These are phyloP conservation scores for Seriola rivoliana DNA, from an alignment of 2,113 vertebrate species.

Conservation along the genomic window DNA sequence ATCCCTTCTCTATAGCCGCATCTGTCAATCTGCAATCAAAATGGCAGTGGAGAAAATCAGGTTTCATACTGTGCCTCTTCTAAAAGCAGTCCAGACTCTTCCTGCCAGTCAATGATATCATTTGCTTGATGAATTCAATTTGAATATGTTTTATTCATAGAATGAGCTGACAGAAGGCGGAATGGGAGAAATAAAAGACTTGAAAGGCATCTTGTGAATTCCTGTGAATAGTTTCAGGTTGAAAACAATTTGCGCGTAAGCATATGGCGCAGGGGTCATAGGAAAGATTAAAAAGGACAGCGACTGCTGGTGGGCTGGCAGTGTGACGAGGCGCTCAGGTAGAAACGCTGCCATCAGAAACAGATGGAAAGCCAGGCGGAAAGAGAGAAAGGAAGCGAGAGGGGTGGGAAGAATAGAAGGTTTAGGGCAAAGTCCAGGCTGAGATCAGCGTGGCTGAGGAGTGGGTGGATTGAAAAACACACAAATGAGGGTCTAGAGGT, in stretches of 20 bases:
- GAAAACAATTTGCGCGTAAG: background rate
- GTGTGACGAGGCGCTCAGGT: conserved; percentile 30
- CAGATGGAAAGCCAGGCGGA: conserved; percentile 35
- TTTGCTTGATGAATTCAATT: conserved; percentile 60
- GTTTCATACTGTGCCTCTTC: conserved; percentile 43
- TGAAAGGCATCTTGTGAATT: conserved; percentile 38
- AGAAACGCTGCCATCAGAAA: conserved; percentile 31
- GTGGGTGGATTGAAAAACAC: conserved; percentile 43
- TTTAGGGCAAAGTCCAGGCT: conserved; percentile 44
- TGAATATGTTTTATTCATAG: conserved; percentile 65
- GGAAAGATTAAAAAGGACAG: conserved; percentile 56
- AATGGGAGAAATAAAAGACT: conserved; percentile 30
- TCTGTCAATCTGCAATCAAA: conserved; percentile 38
- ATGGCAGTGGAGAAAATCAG: conserved; percentile 47
- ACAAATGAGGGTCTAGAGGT: conserved; percentile 57
- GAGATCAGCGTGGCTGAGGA: conserved; percentile 21
- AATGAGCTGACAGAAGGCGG: conserved; percentile 25
- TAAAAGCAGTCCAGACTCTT: conserved; percentile 16
- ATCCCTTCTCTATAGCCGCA: conserved; percentile 21
- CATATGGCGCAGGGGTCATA: conserved; percentile 49
- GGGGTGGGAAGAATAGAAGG: conserved; percentile 20
- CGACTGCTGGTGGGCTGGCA: conserved; percentile 40
- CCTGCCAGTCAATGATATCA: conserved; percentile 49
- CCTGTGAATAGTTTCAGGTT: conserved; percentile 41
- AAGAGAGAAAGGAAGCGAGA: conserved; percentile 1